Conservation (phyloP, 2,113 vertebrate genomes). For the Chionis minor region DNA sequence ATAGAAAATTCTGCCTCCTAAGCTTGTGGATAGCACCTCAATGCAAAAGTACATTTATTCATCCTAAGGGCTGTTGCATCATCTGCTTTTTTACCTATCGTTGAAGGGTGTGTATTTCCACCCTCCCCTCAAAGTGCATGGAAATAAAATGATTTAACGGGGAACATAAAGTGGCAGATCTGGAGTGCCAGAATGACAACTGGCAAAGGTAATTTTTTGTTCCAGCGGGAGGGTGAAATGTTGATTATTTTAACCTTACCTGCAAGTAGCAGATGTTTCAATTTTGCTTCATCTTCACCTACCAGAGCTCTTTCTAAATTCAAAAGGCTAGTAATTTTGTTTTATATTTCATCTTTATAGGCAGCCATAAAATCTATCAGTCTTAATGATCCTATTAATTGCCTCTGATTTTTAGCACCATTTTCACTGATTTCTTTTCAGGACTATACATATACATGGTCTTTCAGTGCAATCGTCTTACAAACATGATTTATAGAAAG, state of each 20-base stretch:
- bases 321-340: slow-evolving; percentile 10
- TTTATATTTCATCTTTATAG: slow-evolving; percentile 59
- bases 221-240: not conserved
- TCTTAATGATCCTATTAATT: slow-evolving; percentile 49
- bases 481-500: not conserved
- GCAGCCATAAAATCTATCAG: slow-evolving; percentile 25
- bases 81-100: not conserved
- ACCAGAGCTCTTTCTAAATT: not conserved
- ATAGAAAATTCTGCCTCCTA: not conserved
- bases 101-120: not conserved
- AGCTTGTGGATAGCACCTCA: not conserved
- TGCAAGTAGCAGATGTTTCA: not conserved
- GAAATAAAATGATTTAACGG: not conserved
- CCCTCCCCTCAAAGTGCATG: not conserved
- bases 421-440: not conserved
- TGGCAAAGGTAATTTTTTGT: not conserved
- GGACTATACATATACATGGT: not conserved
- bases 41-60: not conserved
- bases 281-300: slow-evolving; percentile 3
- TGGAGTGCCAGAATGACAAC: not conserved
- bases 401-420: slow-evolving; percentile 30
- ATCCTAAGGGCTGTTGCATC: not conserved
- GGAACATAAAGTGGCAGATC: not conserved
- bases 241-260: not conserved
- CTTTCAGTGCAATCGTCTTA: not conserved